Conservation (phyloP, 2,113 vertebrate species). For the Microtus ochrogaster region DNA sequence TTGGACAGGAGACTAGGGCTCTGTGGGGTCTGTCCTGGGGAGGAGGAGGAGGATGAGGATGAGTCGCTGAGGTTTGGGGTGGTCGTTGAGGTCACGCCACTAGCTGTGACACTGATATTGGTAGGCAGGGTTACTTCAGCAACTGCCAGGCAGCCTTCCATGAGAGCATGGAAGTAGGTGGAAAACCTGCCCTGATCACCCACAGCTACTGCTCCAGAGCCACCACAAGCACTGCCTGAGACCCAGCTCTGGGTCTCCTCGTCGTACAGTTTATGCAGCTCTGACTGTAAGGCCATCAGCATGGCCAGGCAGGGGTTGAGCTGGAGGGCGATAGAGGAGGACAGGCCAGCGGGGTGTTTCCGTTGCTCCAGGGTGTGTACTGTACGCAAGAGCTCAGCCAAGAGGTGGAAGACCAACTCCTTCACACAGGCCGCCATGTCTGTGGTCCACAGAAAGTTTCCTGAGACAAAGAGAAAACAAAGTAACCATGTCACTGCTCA, state of each 20-base stretch:
- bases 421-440: constrained; percentile 96
- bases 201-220: constrained; percentile 85
- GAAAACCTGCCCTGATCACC: constrained; percentile 95
- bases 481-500: accelerated
- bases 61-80: constrained; percentile 97
- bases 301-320: constrained; percentile 97
- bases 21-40: constrained; percentile 97
- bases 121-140: constrained; percentile 97
- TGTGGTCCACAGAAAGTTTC: constrained; percentile 97
- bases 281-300: constrained; percentile 97
- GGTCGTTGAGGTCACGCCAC: constrained; percentile 90
- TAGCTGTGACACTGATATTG: constrained; percentile 92
- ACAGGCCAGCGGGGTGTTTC: constrained; percentile 91
- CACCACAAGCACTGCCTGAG: constrained; percentile 84
- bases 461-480: constrained; percentile 79
- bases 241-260: constrained; percentile 96
- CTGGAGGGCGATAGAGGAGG: constrained; percentile 95
- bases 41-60: constrained; percentile 95
- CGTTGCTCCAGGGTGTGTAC: constrained; percentile 94
- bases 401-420: constrained; percentile 94
- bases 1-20: constrained; percentile 97
- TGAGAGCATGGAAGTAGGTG: constrained; percentile 96
- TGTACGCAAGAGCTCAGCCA: constrained; percentile 96
- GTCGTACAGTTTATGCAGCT: constrained; percentile 96
- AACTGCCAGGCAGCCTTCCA: constrained; percentile 97